Conservation (phyloP, 2,797 vertebrate genomes). For the Thunnus albacares region DNA sequence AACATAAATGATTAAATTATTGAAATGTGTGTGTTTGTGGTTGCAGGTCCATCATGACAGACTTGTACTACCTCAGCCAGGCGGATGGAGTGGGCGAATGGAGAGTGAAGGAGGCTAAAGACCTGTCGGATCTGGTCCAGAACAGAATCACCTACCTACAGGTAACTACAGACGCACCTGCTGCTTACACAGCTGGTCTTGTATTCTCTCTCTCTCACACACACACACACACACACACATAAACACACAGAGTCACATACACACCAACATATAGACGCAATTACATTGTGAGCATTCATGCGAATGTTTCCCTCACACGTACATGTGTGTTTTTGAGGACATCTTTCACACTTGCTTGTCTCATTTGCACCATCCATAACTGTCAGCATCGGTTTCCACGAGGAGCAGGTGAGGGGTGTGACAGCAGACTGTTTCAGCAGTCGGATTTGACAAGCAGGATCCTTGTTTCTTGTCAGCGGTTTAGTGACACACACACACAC, state of each 20-base stretch:
- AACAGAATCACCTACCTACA: constrained; percentile 96
- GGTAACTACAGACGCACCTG: constrained; percentile 82
- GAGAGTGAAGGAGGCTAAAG: constrained; percentile 96
- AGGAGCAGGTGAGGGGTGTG: constrained; percentile 65
- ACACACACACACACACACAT: neutral
- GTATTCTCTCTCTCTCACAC: neutral
- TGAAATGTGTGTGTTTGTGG: constrained; percentile 35
- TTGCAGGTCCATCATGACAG: constrained; percentile 95
- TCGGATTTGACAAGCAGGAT: constrained; percentile 59
- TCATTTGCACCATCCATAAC: constrained; percentile 72
- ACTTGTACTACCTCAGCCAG: constrained; percentile 99
- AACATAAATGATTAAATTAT: neutral
- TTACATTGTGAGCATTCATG: neutral
- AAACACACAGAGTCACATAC: neutral
- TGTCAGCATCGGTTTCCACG: constrained; percentile 59
- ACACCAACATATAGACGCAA: constrained; percentile 5
- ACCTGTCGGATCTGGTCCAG: constrained; percentile 95
- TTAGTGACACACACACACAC: constrained; percentile 39
- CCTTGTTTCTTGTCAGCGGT: constrained; percentile 65
- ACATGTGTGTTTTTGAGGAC: constrained; percentile 36
- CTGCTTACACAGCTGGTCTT: constrained; percentile 51
- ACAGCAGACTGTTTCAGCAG: constrained; percentile 62
- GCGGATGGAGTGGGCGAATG: constrained; percentile 96
- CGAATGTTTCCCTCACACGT: constrained; percentile 34
- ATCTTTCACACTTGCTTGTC: constrained; percentile 61